A percentile compares a stretch with the other conserved stretches of the same genome.
phyloP scores from a whole-genome alignment of 2,113 vertebrate genomes.

The Callionymus lyra region DNA sequence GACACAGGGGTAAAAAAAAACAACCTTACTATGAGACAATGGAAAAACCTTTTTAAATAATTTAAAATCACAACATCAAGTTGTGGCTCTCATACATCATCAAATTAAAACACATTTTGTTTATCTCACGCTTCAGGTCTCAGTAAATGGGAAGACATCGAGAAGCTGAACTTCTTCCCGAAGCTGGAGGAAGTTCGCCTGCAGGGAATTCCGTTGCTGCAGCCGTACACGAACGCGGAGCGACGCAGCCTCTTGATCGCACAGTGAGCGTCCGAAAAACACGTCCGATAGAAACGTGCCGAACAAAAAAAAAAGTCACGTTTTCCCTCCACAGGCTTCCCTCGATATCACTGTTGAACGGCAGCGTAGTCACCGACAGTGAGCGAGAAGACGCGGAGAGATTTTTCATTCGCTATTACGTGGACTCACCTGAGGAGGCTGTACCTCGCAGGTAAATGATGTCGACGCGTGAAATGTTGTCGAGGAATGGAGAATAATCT shows the following conservation, averaged over 20 bases:
- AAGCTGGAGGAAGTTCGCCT: constrained; percentile 90
- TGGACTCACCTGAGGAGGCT: constrained; percentile 81
- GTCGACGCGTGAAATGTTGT: too few relatives aligned
- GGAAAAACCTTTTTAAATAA: too few relatives aligned
- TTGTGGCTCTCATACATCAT: too few relatives aligned
- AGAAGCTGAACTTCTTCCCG: constrained; percentile 91
- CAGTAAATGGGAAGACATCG: constrained; percentile 89
- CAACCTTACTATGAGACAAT: too few relatives aligned
- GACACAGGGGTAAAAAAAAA: too few relatives aligned
- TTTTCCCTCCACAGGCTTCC: constrained; percentile 71
- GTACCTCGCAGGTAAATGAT: constrained; percentile 77
- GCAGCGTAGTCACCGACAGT: constrained; percentile 79
- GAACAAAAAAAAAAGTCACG: not conserved
- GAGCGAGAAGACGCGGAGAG: constrained; percentile 93
- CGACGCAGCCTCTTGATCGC: constrained; percentile 89
- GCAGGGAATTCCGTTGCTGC: constrained; percentile 88
- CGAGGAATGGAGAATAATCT: too few relatives aligned
- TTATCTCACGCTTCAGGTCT: constrained; percentile 67
- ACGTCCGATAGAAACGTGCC: too few relatives aligned
- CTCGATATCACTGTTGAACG: constrained; percentile 80
- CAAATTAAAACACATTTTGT: too few relatives aligned
- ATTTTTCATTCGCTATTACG: constrained; percentile 91
- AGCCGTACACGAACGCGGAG: constrained; percentile 84
- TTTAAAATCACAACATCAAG: too few relatives aligned
- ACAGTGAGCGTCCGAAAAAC: constrained; percentile 54